Conservation (phyloP, 1,140 invertebrate species). For the Pogonognathellus flavescens region DNA sequence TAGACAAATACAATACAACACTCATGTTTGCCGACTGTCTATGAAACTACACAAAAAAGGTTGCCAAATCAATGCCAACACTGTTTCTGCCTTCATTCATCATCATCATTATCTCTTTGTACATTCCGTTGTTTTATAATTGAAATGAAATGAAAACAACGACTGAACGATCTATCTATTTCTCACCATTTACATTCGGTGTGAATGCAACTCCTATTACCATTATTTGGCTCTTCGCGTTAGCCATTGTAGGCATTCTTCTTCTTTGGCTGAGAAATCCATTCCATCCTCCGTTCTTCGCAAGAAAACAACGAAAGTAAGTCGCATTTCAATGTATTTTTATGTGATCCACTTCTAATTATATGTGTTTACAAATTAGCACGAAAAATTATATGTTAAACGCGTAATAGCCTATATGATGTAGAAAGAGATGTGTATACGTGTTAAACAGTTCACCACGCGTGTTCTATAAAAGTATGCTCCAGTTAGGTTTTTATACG, state of each 20-base stretch:
- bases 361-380: neutral
- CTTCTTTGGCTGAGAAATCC: neutral
- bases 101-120: too few species aligned
- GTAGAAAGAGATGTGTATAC: too few species aligned
- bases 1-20: too few species aligned
- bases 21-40: too few species aligned
- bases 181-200: slow-evolving; percentile 2
- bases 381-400: too few species aligned
- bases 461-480: too few species aligned
- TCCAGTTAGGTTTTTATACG: too few species aligned
- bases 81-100: too few species aligned
- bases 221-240: slow-evolving; percentile 9
- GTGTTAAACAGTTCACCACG: too few species aligned
- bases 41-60: too few species aligned
- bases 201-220: neutral
- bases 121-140: neutral
- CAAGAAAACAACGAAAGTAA: slow-evolving; percentile 24
- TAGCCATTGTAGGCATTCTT: neutral
- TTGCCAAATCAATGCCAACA: too few species aligned
- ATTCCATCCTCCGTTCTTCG: neutral
- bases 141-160: slow-evolving; percentile 20
- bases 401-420: too few species aligned
- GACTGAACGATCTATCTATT: slow-evolving; percentile 3
- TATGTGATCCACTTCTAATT: neutral
- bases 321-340: neutral